Base-by-base conservation (phyloP, 2,888 invertebrate genomes). In the Ferrisia virgata region DNA sequence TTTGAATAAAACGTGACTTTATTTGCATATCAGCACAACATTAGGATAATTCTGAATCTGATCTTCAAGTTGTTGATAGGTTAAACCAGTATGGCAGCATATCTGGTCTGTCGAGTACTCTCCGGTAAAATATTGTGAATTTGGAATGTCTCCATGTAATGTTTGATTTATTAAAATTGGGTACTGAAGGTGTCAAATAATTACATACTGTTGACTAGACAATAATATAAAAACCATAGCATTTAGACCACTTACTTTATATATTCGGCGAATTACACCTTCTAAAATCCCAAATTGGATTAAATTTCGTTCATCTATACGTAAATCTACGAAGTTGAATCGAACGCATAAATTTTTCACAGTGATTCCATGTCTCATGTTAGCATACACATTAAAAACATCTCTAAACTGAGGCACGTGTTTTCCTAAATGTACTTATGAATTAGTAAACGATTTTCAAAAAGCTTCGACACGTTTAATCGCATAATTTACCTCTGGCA, bases 211-310 rank as follows among this genome's bases (percentile, higher is more conserved):
- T n/a, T 15, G n/a, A 4, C 4, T 28, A 25, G 0, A 25, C 22
- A 25, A 25, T 31, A 72, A 72, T 31, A 11, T 1, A 76, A 76
- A 15, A 72, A 72, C 1, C 28, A 72, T 9, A 33, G 39, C n/a
- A 1, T 28, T 25, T 5, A 0, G 22, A 43, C n/a, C 2, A 80
- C 85, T 85, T 86, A 93, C 93, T 90, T 95, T 95, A 87, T 96
- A 93, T 0, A 96, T 92, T 86, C 95, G 90, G 40, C 95, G 90
- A 85, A 97, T 95, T 6, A 96, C 90, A 0, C 94, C 94, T 88
- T 96, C 94, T 5, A 96, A 91, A n/a, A 96, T 90, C 0, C 96
- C 96, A 89, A 96, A 97, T 86, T 96, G 94, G 82, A 96, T 93
- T 79, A 97, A 91, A 87, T 93, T 94, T 86, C 95, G 90, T 89